Evolutionary conservation across 2,888 invertebrate genomes (phyloP), one percentile per base, ranked within the genome.

Genomic region (Tinea trinotella): DNA sequence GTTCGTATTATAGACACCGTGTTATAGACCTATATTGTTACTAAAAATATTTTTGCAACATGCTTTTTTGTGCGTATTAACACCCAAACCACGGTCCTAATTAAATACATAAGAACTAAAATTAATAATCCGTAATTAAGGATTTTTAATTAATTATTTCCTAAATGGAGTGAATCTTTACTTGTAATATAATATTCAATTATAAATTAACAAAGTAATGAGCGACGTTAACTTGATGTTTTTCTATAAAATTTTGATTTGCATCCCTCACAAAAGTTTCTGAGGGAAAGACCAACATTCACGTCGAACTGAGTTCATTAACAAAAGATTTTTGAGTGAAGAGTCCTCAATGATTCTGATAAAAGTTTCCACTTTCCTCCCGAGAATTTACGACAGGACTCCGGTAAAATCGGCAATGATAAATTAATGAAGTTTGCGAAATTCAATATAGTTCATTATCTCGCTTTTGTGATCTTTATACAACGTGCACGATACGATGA

Each of bases 361-460:
- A 55, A 58, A 79, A 76, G 68, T 78, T 75, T 59, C 64, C 61
- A 50, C 20, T n/a, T 68, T 67, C 67, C 66, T 64, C 65, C 63
- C 61, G 64, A 63, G 70, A 75, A 68, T 67, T 70, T 61, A 64
- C 66, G 67, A 60, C 60, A 60, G 66, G 67, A 36, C 73, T 70
- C 70, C 66, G 58, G 58, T 62, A 61, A 63, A 63, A 62, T 61
- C 62, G 63, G 62, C 65, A 74, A 74, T 77, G 79, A 80, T 78
- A 76, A 79, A 80, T 80, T 76, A 74, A 71, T 68, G 61, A 74
- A 79, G 71, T 79, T 76, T 63, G 36, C 62, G 62, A 67, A 63
- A 68, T 74, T 74, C 73, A 72, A 75, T 74, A 72, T 67, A 69
- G 66, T 67, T 67, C 65, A 69, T 70, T 71, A 67, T 67, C 62